Percentiles rank a stretch among this genome's conserved stretches.
Evolutionary conservation across 2,888 invertebrate genomes (phyloP).

Genomic region (Tineola bisselliella): DNA sequence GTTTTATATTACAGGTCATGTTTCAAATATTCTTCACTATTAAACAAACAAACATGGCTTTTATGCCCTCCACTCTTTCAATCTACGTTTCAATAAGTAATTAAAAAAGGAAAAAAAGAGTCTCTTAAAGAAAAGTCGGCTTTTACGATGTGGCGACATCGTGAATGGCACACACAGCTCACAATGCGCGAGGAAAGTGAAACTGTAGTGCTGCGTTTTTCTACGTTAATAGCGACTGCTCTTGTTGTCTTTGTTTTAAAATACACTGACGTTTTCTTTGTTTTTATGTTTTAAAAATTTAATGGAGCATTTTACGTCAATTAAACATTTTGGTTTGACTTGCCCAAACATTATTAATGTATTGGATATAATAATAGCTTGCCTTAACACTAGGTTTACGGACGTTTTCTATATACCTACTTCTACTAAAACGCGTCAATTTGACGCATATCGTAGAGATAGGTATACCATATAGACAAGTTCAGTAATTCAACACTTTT

Average conservation of each 20-base stretch:
- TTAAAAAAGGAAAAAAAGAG: background rate
- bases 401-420: too few relatives aligned
- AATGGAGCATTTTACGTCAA: too few relatives aligned
- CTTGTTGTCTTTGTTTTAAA: background rate
- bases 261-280: background rate
- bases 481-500: too few relatives aligned
- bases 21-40: too few relatives aligned
- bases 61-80: background rate
- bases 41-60: background rate
- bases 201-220: conserved; percentile 24
- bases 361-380: too few relatives aligned
- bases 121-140: conserved; percentile 15
- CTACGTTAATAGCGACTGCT: background rate
- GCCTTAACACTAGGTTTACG: too few relatives aligned
- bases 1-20: too few relatives aligned
- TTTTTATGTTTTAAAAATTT: background rate
- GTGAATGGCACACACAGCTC: conserved; percentile 30
- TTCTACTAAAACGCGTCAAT: too few relatives aligned
- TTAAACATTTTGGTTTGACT: too few relatives aligned
- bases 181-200: conserved; percentile 44
- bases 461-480: too few relatives aligned
- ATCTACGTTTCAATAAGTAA: background rate
- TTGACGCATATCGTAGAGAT: too few relatives aligned
- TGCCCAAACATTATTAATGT: too few relatives aligned
- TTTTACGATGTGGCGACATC: conserved; percentile 25